Evolutionary conservation across 1,140 invertebrate species (phyloP).

Genomic region (Batillaria attramentaria): DNA sequence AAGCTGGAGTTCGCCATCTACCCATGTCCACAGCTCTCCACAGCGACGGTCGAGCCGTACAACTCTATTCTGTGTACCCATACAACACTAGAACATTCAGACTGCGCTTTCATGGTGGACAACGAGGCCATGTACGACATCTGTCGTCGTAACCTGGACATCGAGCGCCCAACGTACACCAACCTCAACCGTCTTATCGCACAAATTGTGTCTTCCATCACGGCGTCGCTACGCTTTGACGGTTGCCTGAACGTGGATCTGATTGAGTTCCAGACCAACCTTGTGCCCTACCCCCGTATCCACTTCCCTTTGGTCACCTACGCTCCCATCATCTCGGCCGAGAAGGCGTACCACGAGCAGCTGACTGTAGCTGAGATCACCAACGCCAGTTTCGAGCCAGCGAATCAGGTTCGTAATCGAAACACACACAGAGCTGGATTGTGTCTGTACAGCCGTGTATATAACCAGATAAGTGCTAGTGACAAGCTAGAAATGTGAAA

Average conservation of each 20-base stretch:
- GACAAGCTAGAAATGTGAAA: not conserved
- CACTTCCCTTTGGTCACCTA: constrained; percentile 30
- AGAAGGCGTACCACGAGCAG: constrained; percentile 72
- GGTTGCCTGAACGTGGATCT: constrained; percentile 80
- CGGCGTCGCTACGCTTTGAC: constrained; percentile 78
- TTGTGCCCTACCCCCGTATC: constrained; percentile 28
- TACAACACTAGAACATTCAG: too few relatives aligned
- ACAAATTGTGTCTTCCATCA: constrained; percentile 77
- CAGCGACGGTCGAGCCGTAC: too few relatives aligned
- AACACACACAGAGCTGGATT: not conserved
- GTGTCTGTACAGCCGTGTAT: not conserved
- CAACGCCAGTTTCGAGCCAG: constrained; percentile 85
- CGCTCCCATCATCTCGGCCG: constrained; percentile 45
- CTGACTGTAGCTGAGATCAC: constrained; percentile 81
- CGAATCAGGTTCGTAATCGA: constrained; percentile 93
- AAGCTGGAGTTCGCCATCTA: too few relatives aligned
- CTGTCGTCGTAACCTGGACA: too few relatives aligned
- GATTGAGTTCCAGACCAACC: constrained; percentile 32
- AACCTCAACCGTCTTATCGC: constrained; percentile 76
- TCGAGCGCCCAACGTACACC: too few relatives aligned
- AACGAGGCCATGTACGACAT: too few relatives aligned
- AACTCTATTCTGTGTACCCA: too few relatives aligned
- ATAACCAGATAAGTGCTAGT: not conserved
- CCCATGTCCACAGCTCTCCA: too few relatives aligned
- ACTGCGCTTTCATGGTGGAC: too few relatives aligned